Percentiles rank a stretch among this genome's conserved stretches.
phyloP scores from a whole-genome alignment of 2,113 vertebrate genomes.

The Climacteris rufus region DNA sequence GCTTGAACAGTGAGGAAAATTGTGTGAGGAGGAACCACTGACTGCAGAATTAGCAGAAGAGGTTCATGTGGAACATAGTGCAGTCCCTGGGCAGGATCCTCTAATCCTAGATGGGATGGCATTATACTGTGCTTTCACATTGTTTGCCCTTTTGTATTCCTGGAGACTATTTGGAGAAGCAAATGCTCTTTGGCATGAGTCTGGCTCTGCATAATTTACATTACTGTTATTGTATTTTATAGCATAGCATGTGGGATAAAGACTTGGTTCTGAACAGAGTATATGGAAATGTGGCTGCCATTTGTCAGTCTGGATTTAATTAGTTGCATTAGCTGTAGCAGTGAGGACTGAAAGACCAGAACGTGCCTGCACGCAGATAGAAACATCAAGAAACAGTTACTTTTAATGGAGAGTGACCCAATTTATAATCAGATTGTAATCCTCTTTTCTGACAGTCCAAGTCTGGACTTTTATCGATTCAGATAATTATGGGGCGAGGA shows the following conservation, averaged over 20 bases:
- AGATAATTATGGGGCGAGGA: not conserved
- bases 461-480: not conserved
- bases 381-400: not conserved
- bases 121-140: not conserved
- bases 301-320: not conserved
- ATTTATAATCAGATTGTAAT: not conserved
- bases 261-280: not conserved
- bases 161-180: slow-evolving; percentile 17
- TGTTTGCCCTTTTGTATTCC: slow-evolving; percentile 23
- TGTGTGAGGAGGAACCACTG: not conserved
- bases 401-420: not conserved
- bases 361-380: not conserved
- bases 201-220: slow-evolving; percentile 11
- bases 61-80: not conserved
- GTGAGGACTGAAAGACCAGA: not conserved
- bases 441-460: not conserved
- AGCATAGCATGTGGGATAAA: not conserved
- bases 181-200: slow-evolving; percentile 13
- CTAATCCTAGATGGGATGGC: slow-evolving; percentile 9
- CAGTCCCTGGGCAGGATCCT: not conserved
- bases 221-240: slow-evolving; percentile 6
- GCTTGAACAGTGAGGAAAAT: not conserved
- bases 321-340: not conserved
- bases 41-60: not conserved
- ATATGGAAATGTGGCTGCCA: not conserved